These are phyloP conservation scores for Saccostrea cuccullata DNA, from an alignment of 1,140 invertebrate genomes.

Conservation along the genomic window DNA sequence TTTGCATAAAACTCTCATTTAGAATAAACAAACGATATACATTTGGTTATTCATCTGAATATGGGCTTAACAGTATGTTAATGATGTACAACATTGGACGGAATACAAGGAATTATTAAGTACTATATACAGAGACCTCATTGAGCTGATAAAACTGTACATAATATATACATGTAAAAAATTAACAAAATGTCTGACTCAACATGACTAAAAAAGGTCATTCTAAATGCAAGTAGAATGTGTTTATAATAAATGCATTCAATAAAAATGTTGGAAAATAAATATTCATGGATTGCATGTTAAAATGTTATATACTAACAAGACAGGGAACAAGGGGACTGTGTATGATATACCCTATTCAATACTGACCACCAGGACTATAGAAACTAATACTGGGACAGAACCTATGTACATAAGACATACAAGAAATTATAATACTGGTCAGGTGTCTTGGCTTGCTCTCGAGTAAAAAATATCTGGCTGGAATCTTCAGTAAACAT, in stretches of 20 bases:
- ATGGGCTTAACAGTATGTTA: too few relatives aligned
- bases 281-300: background rate
- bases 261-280: slow-evolving; percentile 9
- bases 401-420: background rate
- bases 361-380: background rate
- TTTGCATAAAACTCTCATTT: too few relatives aligned
- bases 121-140: background rate
- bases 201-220: background rate
- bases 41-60: too few relatives aligned
- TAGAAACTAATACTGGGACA: too few relatives aligned
- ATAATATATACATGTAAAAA: slow-evolving; percentile 2
- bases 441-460: background rate
- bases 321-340: background rate
- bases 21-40: too few relatives aligned
- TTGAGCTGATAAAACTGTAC: slow-evolving; percentile 21
- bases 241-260: slow-evolving; percentile 17
- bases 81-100: background rate
- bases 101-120: background rate
- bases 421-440: slow-evolving; percentile 19
- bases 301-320: background rate
- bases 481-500: background rate
- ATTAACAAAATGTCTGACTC: slow-evolving; percentile 8
- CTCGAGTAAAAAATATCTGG: slow-evolving; percentile 16
- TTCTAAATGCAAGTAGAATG: background rate
- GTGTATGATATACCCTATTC: background rate